A percentile compares a stretch with the other conserved stretches of the same genome.
Conservation (phyloP, 2,113 vertebrate genomes). For the Onychostruthus taczanowskii region DNA sequence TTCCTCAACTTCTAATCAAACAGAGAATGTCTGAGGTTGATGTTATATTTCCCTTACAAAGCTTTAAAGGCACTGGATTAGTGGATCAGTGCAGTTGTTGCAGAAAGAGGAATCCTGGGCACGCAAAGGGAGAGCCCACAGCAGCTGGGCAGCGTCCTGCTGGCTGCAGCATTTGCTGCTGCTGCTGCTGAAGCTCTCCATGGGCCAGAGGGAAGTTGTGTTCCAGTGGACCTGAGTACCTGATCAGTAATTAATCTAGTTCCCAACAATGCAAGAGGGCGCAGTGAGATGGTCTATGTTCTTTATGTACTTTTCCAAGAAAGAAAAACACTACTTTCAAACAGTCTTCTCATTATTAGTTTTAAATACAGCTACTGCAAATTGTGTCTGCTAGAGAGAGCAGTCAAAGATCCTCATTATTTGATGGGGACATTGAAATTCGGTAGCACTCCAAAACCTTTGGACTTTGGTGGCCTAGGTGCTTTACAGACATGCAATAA, state of each 20-base stretch:
- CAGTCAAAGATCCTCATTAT: background rate
- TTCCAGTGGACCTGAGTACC: background rate
- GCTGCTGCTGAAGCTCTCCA: background rate
- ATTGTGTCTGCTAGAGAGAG: background rate
- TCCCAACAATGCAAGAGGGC: background rate
- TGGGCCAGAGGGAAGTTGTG: background rate
- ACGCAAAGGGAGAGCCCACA: background rate
- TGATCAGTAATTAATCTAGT: background rate
- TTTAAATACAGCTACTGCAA: background rate
- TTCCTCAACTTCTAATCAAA: background rate
- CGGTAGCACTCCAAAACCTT: background rate
- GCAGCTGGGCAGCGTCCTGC: background rate
- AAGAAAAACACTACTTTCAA: background rate
- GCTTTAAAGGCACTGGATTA: background rate
- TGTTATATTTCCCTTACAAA: background rate
- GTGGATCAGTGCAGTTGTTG: background rate
- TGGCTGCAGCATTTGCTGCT: background rate
- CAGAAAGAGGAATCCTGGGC: background rate
- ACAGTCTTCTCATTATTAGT: background rate
- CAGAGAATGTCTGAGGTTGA: background rate
- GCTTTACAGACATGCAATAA: background rate
- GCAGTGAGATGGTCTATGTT: background rate
- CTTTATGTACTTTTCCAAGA: background rate
- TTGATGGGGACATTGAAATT: background rate
- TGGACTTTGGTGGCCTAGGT: background rate